Evolutionary conservation across 2,797 vertebrate genomes (phyloP), one percentile per base, ranked within the genome.

Genomic region (Argyrosomus regius): DNA sequence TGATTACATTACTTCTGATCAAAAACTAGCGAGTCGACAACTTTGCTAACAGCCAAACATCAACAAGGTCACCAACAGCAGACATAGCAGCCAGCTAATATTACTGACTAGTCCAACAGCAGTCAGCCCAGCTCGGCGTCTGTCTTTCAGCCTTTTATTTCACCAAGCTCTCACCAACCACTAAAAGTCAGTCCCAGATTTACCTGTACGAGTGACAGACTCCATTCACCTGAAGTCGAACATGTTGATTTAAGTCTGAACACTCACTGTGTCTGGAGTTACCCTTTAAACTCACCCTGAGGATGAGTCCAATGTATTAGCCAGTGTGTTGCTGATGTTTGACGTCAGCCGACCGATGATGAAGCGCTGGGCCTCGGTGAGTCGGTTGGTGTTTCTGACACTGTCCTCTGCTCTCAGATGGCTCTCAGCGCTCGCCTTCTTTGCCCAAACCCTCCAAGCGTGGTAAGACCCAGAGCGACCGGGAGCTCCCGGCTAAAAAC

Each of bases 381-480:
- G 63, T 58, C 20, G 52, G 17, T 20, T 1, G 71, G 58, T 57
- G 73, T 70, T 68, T 65, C 66, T 91, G 81, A 90, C 78, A 61
- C 76, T 94, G 68, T 95, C 93, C 95, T 96, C 84, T 95, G 93
- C 95, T 96, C 94, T 84, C 95, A 98, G 97, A 97, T 96, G 95
- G 92, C 91, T 96, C 96, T 94, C 96, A 96, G 96, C 96, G 95
- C 95, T 95, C 97, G 89, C 94, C 96, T 80, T 91, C 89, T 84
- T 78, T 96, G 94, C 95, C 96, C 95, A 95, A 96, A 96, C 93
- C 96, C 95, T 96, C 96, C 94, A 98, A 96, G 92, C 96, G 96
- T 95, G 97, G 97, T 98, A 98, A 98, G 97, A 97, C 76, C 80
- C 78, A 76, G 81, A 84, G 75, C 17, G 6, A 14, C 78, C 58